Base-by-base conservation (phyloP, 2,888 invertebrate species). In the Hydroisotoma schaefferi region DNA sequence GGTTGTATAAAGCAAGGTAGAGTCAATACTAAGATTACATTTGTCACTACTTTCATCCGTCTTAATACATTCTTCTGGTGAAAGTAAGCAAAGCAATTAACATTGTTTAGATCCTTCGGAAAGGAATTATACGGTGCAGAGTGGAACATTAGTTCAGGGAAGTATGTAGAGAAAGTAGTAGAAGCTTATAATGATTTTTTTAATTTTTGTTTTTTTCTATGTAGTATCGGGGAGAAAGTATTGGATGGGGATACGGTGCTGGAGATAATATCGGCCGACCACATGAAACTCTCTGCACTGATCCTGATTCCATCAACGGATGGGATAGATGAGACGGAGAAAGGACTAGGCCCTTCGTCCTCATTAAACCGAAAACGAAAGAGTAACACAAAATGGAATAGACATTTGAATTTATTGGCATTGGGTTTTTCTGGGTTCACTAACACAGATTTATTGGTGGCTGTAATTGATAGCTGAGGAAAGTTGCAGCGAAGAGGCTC, bases 231-330 rank as follows among this genome's bases (percentile, higher is more conserved):
- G 73, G 81, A 81, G 65, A 74, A 75, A 26, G 73, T 76, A 27
- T 40, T 58, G 2, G 79, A 80, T 67, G 81, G 81, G 73, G 77
- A 76, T 1, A 71, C 73, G 2, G 75, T 76, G 54, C 70, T 83
- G 20, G 81, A 82, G 73, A 79, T 84, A 12, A 76, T 77, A 22
- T 79, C 80, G 62, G 80, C 82, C 6, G 84, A 84, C 72, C 82
- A 83, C 69, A 79, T 80, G 15, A 83, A 83, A 73, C 75, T 83
- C 18, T 78, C 81, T 67, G 82, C 81, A 1, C 62, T 65, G 52
- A 38, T 58, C n/a, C 62, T 65, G 52, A 38, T 58, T 20, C 52
- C 59, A 12, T 52, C 15, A 69, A 63, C 33, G n/a, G n/a, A n/a
- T n/a, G n/a, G n/a, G n/a, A n/a, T n/a, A n/a, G n/a, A n/a, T n/a